These are phyloP conservation scores for Drosophila bipectinata DNA, from an alignment of 1,140 invertebrate genomes.

Conservation along the genomic window DNA sequence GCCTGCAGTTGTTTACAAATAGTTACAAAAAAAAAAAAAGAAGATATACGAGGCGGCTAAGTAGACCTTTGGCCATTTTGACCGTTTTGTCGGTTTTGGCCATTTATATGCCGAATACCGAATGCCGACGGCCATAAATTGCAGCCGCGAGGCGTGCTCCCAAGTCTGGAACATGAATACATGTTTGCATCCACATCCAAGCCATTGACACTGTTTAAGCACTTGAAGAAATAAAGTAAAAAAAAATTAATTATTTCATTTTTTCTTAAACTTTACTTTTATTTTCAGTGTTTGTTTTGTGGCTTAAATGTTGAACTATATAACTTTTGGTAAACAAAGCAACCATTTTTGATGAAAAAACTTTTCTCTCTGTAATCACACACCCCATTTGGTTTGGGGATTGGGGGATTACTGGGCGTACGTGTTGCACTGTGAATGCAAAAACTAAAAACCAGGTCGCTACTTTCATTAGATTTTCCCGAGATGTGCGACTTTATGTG, in stretches of 20 bases:
- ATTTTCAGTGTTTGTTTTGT: too few species aligned
- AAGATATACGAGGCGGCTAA: conserved; percentile 7
- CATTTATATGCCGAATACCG: conserved; percentile 54
- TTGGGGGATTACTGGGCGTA: conserved; percentile 33
- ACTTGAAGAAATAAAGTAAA: background rate
- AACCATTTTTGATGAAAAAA: background rate
- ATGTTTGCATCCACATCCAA: conserved; percentile 25
- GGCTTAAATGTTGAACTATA: too few species aligned
- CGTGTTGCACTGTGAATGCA: conserved; percentile 66
- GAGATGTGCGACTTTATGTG: conserved; percentile 23
- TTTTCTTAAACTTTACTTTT: background rate
- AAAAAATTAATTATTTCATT: background rate
- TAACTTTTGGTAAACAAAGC: too few species aligned
- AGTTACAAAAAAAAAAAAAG: conserved; percentile 31
- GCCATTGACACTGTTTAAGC: conserved; percentile 41
- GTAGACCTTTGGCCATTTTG: conserved; percentile 60
- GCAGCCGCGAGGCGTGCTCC: conserved; percentile 53
- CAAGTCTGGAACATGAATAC: conserved; percentile 24
- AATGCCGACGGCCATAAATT: conserved; percentile 65
- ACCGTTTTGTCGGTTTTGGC: conserved; percentile 53
- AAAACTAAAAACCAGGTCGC: conserved; percentile 67
- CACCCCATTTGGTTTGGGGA: conserved; percentile 35
- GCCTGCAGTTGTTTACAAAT: conserved; percentile 63
- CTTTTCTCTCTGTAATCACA: conserved; percentile 8
- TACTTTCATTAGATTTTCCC: conserved; percentile 78